Evolutionary conservation across 2,113 vertebrate species (phyloP).

Genomic region (Agelaius tricolor): DNA sequence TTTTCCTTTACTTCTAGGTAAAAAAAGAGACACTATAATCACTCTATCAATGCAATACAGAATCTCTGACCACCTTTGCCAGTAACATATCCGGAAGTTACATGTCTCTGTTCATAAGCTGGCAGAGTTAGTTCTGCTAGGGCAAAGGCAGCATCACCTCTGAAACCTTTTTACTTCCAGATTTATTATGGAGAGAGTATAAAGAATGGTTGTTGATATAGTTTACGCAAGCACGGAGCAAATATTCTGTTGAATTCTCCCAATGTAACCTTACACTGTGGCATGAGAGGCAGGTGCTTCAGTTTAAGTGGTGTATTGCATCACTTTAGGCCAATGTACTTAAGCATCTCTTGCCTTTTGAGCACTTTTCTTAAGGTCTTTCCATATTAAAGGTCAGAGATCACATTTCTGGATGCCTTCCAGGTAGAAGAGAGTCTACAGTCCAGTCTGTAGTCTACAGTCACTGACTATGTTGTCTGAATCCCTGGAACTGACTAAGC

Average conservation of each 20-base stretch:
- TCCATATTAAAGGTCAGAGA: not conserved
- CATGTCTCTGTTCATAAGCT: not conserved
- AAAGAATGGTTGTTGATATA: not conserved
- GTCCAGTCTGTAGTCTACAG: no score
- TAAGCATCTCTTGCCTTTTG: not conserved
- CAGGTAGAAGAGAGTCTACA: not conserved
- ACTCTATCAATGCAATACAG: not conserved
- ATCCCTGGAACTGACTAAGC: not conserved
- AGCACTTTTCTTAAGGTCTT: not conserved
- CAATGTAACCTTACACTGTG: not conserved
- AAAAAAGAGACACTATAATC: not conserved
- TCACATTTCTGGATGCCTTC: not conserved
- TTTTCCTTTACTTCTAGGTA: not conserved
- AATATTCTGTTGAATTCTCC: not conserved
- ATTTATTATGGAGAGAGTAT: not conserved
- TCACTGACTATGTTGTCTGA: not conserved
- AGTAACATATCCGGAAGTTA: not conserved
- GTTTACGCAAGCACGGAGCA: not conserved
- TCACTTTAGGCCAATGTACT: not conserved
- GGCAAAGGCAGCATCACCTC: not conserved
- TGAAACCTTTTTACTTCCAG: not conserved
- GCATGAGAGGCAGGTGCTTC: not conserved
- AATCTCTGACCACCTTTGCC: not conserved
- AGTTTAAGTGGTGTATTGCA: not conserved
- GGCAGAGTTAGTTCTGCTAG: not conserved